phyloP scores from a whole-genome alignment of 2,888 invertebrate genomes.

The Rhingia rostrata region DNA sequence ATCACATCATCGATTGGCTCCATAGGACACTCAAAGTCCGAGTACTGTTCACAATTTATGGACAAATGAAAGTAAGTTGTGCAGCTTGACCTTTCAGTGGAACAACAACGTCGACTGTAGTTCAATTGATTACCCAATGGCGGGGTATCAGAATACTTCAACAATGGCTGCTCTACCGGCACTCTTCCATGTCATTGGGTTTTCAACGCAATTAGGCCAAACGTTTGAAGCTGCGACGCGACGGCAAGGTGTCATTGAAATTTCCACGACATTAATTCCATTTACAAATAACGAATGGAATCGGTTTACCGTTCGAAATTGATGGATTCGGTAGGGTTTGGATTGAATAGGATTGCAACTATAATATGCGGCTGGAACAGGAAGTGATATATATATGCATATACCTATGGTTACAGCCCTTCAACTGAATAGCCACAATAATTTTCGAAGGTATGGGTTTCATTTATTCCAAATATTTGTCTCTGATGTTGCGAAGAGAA shows the following conservation, averaged over 20 bases:
- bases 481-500: too few relatives aligned
- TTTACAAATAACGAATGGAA: background rate
- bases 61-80: background rate
- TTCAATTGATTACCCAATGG: conserved; percentile 17
- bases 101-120: background rate
- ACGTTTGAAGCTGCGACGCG: conserved; percentile 11
- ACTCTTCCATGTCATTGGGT: conserved; percentile 16
- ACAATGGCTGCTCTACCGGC: background rate
- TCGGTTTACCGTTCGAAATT: background rate
- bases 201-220: conserved; percentile 52
- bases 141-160: conserved; percentile 1
- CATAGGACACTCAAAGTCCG: background rate
- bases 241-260: conserved; percentile 25
- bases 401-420: too few relatives aligned
- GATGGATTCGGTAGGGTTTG: too few relatives aligned
- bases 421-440: too few relatives aligned
- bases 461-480: too few relatives aligned
- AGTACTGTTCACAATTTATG: conserved; percentile 5
- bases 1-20: conserved; percentile 12
- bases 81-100: conserved; percentile 5
- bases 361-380: too few relatives aligned
- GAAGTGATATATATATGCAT: too few relatives aligned
- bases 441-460: too few relatives aligned
- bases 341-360: too few relatives aligned
- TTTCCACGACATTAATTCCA: conserved; percentile 38